Conservation (phyloP, 1,140 invertebrate species). For the Pentalonia nigronervosa region DNA sequence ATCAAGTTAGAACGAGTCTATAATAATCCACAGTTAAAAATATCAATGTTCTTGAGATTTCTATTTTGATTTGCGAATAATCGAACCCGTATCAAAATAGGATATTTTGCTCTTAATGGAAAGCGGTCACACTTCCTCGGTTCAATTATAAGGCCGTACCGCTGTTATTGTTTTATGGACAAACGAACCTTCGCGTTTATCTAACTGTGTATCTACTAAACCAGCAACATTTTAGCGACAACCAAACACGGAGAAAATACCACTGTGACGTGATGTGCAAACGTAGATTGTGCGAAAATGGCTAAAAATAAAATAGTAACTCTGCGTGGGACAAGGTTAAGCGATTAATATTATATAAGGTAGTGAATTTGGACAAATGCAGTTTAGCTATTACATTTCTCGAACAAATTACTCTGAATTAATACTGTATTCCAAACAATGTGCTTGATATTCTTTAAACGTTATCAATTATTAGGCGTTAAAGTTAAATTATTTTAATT, state of each 20-base stretch:
- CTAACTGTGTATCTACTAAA: not conserved
- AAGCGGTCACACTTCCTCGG: constrained; percentile 30
- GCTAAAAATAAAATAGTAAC: not conserved
- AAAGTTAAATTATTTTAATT: not conserved
- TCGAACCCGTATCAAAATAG: not conserved
- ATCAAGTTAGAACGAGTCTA: not conserved
- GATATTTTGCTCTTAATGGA: not conserved
- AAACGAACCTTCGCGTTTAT: not conserved
- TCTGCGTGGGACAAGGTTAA: not conserved
- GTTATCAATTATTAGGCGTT: not conserved
- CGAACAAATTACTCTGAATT: not conserved
- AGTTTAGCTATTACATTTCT: not conserved
- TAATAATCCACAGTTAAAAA: not conserved
- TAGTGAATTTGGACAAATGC: not conserved
- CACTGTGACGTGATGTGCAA: not conserved
- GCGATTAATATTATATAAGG: not conserved
- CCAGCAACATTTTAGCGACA: not conserved
- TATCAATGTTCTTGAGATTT: not conserved
- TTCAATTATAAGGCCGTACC: not conserved
- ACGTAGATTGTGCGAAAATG: not conserved
- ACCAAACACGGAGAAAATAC: constrained; percentile 16
- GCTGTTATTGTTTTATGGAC: constrained; percentile 20
- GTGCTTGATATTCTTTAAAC: not conserved
- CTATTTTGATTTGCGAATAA: constrained; percentile 5
- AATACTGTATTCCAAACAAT: not conserved